Evolutionary conservation across 2,797 vertebrate genomes (phyloP).

Genomic region (Tangara arthus): DNA sequence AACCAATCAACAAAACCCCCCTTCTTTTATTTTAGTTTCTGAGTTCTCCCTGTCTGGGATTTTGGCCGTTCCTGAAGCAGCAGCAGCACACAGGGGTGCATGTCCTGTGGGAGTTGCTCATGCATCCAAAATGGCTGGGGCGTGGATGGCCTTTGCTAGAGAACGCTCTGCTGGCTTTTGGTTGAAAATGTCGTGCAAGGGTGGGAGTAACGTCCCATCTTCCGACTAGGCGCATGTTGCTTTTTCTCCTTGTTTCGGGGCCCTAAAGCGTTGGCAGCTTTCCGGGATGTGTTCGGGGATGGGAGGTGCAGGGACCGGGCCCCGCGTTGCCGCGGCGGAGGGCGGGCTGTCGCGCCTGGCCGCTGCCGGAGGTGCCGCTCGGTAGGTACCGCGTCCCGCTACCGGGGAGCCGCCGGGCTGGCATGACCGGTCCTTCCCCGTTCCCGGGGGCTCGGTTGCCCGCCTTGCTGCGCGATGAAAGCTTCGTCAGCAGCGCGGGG

Average conservation of each 20-base stretch:
- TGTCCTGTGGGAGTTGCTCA: background rate
- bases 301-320: accelerated
- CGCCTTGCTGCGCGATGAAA: background rate
- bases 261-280: background rate
- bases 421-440: accelerated
- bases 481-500: background rate
- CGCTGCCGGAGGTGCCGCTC: background rate
- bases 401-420: background rate
- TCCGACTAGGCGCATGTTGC: background rate
- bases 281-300: background rate
- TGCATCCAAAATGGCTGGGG: background rate
- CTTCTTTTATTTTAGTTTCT: background rate
- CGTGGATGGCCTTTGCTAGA: background rate
- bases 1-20: accelerated
- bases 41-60: background rate
- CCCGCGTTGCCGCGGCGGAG: background rate
- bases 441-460: background rate
- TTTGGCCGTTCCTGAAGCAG: background rate
- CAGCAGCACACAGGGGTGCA: background rate
- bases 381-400: background rate
- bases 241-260: no score
- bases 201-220: background rate
- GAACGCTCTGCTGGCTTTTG: accelerated
- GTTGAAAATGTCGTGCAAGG: background rate
- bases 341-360: background rate